Evolutionary conservation across 1,140 invertebrate genomes (phyloP), one percentile per base, ranked within the genome.

Genomic region (Calephelis virginiensis): DNA sequence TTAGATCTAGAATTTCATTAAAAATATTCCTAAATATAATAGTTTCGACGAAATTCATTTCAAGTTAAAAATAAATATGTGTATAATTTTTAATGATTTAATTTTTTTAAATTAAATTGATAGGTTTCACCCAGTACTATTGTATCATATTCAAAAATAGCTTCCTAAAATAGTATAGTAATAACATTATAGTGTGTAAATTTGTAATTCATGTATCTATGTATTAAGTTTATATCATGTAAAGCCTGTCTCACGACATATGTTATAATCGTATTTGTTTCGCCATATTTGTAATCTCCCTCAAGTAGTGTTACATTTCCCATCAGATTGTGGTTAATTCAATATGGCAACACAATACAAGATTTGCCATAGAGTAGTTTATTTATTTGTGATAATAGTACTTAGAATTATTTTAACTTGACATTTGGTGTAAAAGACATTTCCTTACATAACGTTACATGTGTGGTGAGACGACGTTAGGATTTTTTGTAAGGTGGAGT

Each of bases 391-490:
- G 88, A 90, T 90, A 90, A 86, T 89, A 89, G 84, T 84, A 87
- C 80, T 85, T 89, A 90, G 78, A 82, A 75, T 80, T 64, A 78
- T 74, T 76, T 76, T 69, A 72, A 73, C 74, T 73, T 66, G 72
- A 75, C 77, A 69, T 73, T 72, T 64, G 64, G 66, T 72, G 65
- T 78, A 82, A 86, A 88, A 84, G 85, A 87, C 82, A 83, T 72
- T 65, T 75, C 75, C 61, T 37, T 68, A 17, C 69, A 78, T 75
- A 86, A 89, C 83, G 88, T 89, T 90, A 90, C 88, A 90, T 90
- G 88, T 90, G 88, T 90, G 88, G 88, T 90, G 88, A 90, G 88
- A 90, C 88, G 86, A 88, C 83, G 84, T 85, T 86, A 87, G 85
- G 80, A 80, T 80, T 73, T 82, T 78, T 71, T 63, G 61, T 79